These are phyloP conservation scores for Phania funesta DNA, from an alignment of 2,888 invertebrate species.

Conservation along the genomic window DNA sequence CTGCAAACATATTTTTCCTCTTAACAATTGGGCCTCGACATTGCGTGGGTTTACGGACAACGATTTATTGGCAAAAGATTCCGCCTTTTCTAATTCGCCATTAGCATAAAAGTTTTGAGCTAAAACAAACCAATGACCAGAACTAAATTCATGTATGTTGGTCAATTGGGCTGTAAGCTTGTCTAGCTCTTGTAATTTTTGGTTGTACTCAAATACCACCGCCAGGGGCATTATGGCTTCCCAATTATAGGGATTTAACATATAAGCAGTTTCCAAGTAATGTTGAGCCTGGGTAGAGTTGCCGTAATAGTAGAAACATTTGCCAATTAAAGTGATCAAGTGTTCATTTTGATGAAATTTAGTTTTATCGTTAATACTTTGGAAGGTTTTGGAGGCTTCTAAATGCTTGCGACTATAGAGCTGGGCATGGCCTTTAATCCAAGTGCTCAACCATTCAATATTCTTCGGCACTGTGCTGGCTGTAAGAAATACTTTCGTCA, in stretches of 20 bases:
- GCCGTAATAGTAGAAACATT: slow-evolving; percentile 87
- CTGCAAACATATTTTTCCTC: slow-evolving; percentile 81
- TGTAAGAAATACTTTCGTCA: slow-evolving; percentile 54
- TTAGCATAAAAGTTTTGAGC: slow-evolving; percentile 85
- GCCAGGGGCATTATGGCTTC: slow-evolving; percentile 85
- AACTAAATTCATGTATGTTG: slow-evolving; percentile 81
- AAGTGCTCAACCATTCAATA: slow-evolving; percentile 83
- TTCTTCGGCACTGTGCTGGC: slow-evolving; percentile 75
- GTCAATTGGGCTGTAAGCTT: slow-evolving; percentile 81
- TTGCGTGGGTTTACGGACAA: slow-evolving; percentile 84
- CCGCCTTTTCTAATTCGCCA: slow-evolving; percentile 84
- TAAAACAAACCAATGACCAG: slow-evolving; percentile 89
- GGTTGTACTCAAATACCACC: slow-evolving; percentile 83
- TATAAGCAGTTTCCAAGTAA: slow-evolving; percentile 79
- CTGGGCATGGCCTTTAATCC: slow-evolving; percentile 85
- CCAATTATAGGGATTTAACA: slow-evolving; percentile 82
- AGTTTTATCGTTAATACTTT: slow-evolving; percentile 85
- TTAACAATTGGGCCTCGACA: slow-evolving; percentile 87
- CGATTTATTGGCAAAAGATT: slow-evolving; percentile 88
- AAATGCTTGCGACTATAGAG: slow-evolving; percentile 85
- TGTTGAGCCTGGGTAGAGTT: slow-evolving; percentile 85
- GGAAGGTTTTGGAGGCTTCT: slow-evolving; percentile 85
- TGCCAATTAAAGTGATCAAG: slow-evolving; percentile 86
- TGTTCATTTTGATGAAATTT: slow-evolving; percentile 85
- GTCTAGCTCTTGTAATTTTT: slow-evolving; percentile 84